Evolutionary conservation across 2,113 vertebrate species (phyloP).

Genomic region (Cryptomyrus ogoouensis): DNA sequence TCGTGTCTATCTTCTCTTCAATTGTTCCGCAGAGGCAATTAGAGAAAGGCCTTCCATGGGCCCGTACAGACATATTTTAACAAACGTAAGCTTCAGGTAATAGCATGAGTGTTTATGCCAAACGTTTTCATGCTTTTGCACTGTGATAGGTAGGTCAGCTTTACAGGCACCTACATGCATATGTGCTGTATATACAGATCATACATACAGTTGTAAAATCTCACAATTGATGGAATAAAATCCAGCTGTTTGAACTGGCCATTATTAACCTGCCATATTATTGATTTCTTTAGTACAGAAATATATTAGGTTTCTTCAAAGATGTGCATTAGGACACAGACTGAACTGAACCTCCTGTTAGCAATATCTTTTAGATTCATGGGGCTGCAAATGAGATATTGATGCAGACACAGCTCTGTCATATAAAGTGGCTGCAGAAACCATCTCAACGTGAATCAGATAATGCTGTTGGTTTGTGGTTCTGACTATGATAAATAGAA

Average conservation of each 20-base stretch:
- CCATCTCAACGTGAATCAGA: slow-evolving; percentile 1
- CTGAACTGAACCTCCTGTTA: slow-evolving; percentile 47
- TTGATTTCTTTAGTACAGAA: slow-evolving; percentile 54
- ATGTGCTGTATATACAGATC: too few species aligned
- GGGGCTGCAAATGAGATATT: slow-evolving; percentile 62
- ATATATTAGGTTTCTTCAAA: slow-evolving; percentile 51
- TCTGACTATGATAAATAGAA: slow-evolving; percentile 2
- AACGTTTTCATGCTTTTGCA: not conserved
- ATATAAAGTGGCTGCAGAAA: slow-evolving; percentile 38
- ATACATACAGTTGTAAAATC: not conserved
- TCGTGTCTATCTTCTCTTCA: not conserved
- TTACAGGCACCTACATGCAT: not conserved
- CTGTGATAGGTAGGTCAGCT: not conserved
- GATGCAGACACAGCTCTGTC: slow-evolving; percentile 46
- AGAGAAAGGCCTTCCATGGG: not conserved
- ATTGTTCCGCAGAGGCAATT: not conserved
- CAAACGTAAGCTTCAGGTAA: not conserved
- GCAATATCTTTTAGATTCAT: slow-evolving; percentile 63
- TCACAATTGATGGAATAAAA: not conserved
- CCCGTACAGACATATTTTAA: not conserved
- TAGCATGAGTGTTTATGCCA: not conserved
- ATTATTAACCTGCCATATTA: slow-evolving; percentile 22
- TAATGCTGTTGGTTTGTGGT: not conserved
- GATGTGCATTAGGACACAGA: slow-evolving; percentile 36
- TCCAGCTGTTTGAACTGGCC: not conserved